Conservation (phyloP, 2,888 invertebrate species). For the Epistrophe grossulariae region DNA sequence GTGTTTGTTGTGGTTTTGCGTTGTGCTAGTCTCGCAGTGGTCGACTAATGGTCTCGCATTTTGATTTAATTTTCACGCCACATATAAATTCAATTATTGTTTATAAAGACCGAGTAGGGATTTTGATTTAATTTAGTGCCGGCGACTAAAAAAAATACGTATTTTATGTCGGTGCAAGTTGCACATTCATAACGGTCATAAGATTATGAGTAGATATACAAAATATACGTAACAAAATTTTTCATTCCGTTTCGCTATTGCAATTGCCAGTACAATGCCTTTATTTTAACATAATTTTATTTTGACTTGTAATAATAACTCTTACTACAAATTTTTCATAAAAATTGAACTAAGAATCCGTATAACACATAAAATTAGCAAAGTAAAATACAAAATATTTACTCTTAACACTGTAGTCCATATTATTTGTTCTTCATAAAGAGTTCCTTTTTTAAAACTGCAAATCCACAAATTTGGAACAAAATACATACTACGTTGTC, state of each 20-base stretch:
- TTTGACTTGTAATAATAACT: neutral
- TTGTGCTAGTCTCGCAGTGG: slow-evolving; percentile 32
- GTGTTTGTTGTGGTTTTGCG: slow-evolving; percentile 44
- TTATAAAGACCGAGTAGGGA: slow-evolving; percentile 47
- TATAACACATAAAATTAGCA: neutral
- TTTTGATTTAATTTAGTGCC: slow-evolving; percentile 78
- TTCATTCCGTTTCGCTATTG: slow-evolving; percentile 66
- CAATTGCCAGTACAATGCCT: slow-evolving; percentile 45
- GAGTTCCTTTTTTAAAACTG: too few relatives aligned
- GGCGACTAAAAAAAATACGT: slow-evolving; percentile 1
- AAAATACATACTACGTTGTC: too few relatives aligned
- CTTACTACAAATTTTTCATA: neutral
- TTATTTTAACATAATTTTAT: neutral
- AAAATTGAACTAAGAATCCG: neutral
- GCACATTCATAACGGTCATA: slow-evolving; percentile 61
- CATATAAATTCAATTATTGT: slow-evolving; percentile 69
- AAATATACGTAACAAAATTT: neutral
- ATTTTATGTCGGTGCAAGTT: neutral
- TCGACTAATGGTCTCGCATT: slow-evolving; percentile 58
- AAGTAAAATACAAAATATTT: too few relatives aligned
- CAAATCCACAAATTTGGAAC: too few relatives aligned
- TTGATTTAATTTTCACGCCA: slow-evolving; percentile 71
- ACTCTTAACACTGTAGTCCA: too few relatives aligned
- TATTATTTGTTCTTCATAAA: too few relatives aligned
- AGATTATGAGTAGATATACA: neutral